These are phyloP conservation scores for Ectemnius lituratus DNA, from an alignment of 2,888 invertebrate species.

Conservation along the genomic window DNA sequence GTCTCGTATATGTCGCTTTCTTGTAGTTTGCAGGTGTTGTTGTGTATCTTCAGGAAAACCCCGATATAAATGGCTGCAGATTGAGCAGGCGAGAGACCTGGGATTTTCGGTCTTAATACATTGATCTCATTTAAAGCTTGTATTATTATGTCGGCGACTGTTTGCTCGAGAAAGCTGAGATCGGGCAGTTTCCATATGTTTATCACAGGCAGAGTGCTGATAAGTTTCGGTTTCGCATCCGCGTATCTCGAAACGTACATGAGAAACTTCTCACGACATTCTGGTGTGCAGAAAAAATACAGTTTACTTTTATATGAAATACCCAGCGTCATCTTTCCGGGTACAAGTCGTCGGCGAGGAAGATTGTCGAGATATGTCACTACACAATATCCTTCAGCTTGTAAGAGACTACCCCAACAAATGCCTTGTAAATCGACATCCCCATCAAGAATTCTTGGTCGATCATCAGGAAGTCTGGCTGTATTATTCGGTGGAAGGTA, in stretches of 20 bases:
- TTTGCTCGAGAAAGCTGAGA: slow-evolving; percentile 83
- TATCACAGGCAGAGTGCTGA: slow-evolving; percentile 76
- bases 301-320: slow-evolving; percentile 79
- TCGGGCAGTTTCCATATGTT: slow-evolving; percentile 79
- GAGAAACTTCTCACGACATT: slow-evolving; percentile 80
- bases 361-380: slow-evolving; percentile 81
- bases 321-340: slow-evolving; percentile 78
- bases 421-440: slow-evolving; percentile 73
- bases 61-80: slow-evolving; percentile 81
- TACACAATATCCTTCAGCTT: slow-evolving; percentile 81
- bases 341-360: slow-evolving; percentile 77
- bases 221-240: slow-evolving; percentile 76
- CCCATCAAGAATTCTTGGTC: slow-evolving; percentile 76
- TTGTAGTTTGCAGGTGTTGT: slow-evolving; percentile 64
- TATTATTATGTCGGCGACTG: slow-evolving; percentile 79
- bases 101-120: slow-evolving; percentile 81
- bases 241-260: slow-evolving; percentile 79
- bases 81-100: slow-evolving; percentile 79
- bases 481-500: slow-evolving; percentile 76
- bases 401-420: slow-evolving; percentile 76
- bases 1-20: slow-evolving; percentile 75
- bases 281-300: slow-evolving; percentile 80
- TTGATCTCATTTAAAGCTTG: slow-evolving; percentile 80
- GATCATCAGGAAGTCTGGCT: slow-evolving; percentile 77
- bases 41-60: slow-evolving; percentile 80